These are phyloP conservation scores for Indicator maculatus DNA, from an alignment of 2,113 vertebrate genomes.

Conservation along the genomic window DNA sequence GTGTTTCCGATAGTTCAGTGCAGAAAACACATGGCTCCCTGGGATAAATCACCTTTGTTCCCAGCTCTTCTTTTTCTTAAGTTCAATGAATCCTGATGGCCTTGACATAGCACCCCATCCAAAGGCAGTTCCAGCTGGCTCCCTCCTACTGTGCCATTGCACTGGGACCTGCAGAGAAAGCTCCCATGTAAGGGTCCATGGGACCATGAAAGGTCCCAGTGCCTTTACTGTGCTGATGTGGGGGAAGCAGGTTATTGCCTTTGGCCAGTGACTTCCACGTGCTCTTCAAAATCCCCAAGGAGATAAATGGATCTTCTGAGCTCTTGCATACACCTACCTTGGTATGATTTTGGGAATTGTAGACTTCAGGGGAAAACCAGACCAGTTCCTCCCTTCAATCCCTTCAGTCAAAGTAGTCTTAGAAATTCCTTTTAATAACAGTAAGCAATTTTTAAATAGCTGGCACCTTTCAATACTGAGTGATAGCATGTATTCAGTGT, in stretches of 20 bases:
- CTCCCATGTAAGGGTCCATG: background rate
- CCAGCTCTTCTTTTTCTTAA: background rate
- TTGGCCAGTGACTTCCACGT: background rate
- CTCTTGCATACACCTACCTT: background rate
- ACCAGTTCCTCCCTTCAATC: background rate
- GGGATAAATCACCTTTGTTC: background rate
- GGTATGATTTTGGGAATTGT: background rate
- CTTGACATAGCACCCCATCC: background rate
- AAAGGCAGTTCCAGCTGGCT: rapidly evolving
- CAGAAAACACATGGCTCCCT: background rate
- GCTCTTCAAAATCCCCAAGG: background rate
- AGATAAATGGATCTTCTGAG: background rate
- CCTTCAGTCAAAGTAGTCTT: background rate
- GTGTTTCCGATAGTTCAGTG: rapidly evolving
- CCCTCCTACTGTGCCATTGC: background rate
- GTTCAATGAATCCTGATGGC: background rate
- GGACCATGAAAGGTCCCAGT: background rate
- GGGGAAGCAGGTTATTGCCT: background rate
- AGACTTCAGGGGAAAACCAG: background rate
- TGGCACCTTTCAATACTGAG: background rate
- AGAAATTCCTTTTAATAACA: slow-evolving; percentile 11
- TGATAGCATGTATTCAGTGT: background rate
- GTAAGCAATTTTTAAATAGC: slow-evolving; percentile 8
- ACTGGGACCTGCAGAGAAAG: background rate
- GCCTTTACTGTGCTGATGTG: background rate